Base-by-base conservation (phyloP, 2,888 invertebrate species). In the Eretmocerus hayati region DNA sequence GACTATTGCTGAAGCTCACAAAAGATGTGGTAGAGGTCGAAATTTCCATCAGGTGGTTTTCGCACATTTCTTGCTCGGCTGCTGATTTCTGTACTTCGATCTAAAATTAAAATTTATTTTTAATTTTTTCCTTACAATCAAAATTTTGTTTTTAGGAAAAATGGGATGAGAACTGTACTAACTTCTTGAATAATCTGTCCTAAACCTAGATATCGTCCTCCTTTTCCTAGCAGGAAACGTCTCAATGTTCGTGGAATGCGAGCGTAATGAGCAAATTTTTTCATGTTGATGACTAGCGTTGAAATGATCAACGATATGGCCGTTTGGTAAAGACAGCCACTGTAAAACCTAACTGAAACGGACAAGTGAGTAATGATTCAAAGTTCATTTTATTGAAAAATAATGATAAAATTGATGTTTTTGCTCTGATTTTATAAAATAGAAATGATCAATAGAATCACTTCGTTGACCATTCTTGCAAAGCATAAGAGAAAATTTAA, bases 271-370 rank as follows among this genome's bases (percentile, higher is more conserved):
- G 72, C 66, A 18, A 72, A 74, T 48, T 76, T 69, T 1, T 78
- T 72, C 45, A 80, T 58, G 54, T 79, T 79, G 26, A 80, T 71
- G 13, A 79, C 78, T 16, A 74, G 52, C 5, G 78, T 76, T 3
- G 79, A 76, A 32, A 79, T 63, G 13, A 79, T 65, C 30, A 78
- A 69, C 4, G 80, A 77, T 21, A 78, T 60, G 46, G 74, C 75
- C 57, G 70, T 75, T 64, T 74, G 72, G 55, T 72, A 75, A 50
- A 75, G 72, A 53, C 68, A 76, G 59, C 67, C 72, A 49, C 77
- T 77, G 62, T 78, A 81, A 62, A 80, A 78, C 20, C 75, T 61
- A 21, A 81, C 81, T 81, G 64, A 66, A 72, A 57, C 42, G 47
- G 48, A 64, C 39, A 40, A 47, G 22, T 42, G 33, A 48, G 20